These are phyloP conservation scores for Drosophila hydei DNA, from an alignment of 1,140 invertebrate genomes.

Conservation along the genomic window DNA sequence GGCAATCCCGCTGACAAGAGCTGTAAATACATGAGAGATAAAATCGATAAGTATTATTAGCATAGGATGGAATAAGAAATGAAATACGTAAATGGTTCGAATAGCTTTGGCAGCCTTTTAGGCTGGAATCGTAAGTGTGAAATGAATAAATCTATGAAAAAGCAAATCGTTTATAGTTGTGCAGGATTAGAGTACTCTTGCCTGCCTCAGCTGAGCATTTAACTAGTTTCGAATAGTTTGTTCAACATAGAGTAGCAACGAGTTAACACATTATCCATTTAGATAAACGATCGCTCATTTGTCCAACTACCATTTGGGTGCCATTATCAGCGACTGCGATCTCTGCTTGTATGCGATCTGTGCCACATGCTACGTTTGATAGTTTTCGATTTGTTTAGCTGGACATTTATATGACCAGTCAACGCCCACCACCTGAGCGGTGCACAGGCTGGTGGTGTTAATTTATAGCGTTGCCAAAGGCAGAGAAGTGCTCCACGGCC, in stretches of 20 bases:
- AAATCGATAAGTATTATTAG: background rate
- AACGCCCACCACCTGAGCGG: slow-evolving; percentile 56
- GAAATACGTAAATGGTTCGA: background rate
- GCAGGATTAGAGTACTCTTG: too few relatives aligned
- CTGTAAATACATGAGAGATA: background rate
- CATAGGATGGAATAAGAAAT: background rate
- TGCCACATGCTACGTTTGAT: slow-evolving; percentile 63
- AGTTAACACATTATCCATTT: slow-evolving; percentile 47
- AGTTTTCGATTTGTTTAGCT: slow-evolving; percentile 68
- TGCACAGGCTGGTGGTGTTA: slow-evolving; percentile 50
- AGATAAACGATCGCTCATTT: slow-evolving; percentile 77
- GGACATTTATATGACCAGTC: slow-evolving; percentile 61
- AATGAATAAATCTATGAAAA: too few relatives aligned
- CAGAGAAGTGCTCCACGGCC: slow-evolving; percentile 39
- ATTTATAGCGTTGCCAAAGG: slow-evolving; percentile 57
- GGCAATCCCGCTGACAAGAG: background rate
- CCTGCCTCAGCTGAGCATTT: background rate
- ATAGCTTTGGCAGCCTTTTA: background rate
- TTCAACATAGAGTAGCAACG: background rate
- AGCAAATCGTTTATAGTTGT: background rate
- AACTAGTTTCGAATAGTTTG: background rate
- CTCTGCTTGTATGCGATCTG: slow-evolving; percentile 46
- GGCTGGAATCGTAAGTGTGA: too few relatives aligned
- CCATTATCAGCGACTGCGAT: slow-evolving; percentile 59
- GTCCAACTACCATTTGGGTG: slow-evolving; percentile 49